These are phyloP conservation scores for Drosophila yooni DNA, from an alignment of 2,888 invertebrate species.

Conservation along the genomic window DNA sequence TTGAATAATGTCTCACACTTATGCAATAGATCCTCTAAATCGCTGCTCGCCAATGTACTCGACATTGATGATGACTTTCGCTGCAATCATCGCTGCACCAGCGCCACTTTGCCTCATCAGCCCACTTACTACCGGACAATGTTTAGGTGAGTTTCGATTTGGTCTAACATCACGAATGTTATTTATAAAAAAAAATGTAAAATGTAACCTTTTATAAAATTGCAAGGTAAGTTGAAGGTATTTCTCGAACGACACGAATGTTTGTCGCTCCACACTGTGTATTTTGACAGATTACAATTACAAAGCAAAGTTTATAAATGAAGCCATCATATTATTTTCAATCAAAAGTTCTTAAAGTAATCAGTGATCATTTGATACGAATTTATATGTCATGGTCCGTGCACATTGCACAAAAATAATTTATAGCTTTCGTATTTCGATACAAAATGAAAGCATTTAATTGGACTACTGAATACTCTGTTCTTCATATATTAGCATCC, in stretches of 20 bases:
- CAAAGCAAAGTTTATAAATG: neutral
- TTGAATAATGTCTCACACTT: constrained; percentile 3
- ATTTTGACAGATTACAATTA: neutral
- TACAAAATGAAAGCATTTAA: neutral
- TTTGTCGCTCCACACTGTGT: neutral
- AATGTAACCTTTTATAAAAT: neutral
- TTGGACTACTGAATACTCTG: neutral
- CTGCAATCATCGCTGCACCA: constrained; percentile 89
- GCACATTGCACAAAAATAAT: neutral
- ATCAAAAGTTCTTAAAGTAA: constrained; percentile 3
- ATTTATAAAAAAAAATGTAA: neutral
- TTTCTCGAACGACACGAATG: neutral
- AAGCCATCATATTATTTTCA: neutral
- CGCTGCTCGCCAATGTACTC: constrained; percentile 97
- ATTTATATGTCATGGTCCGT: neutral
- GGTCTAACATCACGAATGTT: neutral
- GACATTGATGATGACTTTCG: constrained; percentile 98
- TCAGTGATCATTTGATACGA: neutral
- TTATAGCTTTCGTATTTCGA: neutral
- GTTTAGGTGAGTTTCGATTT: constrained; percentile 86
- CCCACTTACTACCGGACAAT: constrained; percentile 89
- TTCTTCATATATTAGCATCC: neutral
- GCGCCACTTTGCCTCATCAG: constrained; percentile 86
- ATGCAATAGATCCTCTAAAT: constrained; percentile 91
- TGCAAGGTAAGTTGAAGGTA: neutral